Conservation (phyloP, 2,797 vertebrate species). For the Cynopterus sphinx region DNA sequence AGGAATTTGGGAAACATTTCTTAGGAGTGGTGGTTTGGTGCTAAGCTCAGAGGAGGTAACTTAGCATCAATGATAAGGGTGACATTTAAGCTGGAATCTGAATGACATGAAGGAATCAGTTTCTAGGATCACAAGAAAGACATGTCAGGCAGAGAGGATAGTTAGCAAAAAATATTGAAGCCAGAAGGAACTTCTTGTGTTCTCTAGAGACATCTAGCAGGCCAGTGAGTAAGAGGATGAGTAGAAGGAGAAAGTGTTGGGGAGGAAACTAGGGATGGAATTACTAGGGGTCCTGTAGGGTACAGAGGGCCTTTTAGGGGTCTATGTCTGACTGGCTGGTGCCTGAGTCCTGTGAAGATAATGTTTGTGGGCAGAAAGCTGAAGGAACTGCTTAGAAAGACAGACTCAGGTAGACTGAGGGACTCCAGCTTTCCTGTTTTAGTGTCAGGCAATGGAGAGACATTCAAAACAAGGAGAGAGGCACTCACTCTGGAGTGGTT, state of each 20-base stretch:
- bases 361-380: neutral
- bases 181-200: neutral
- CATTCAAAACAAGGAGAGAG: neutral
- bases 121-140: neutral
- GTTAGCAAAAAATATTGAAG: neutral
- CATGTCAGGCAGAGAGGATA: neutral
- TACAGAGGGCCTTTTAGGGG: accelerated
- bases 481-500: neutral
- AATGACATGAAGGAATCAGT: neutral
- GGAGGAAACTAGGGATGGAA: neutral
- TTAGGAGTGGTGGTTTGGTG: neutral
- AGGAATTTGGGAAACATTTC: neutral
- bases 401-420: neutral
- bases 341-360: neutral
- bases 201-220: neutral
- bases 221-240: neutral
- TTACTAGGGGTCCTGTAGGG: accelerated
- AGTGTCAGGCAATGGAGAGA: neutral
- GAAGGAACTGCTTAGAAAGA: neutral
- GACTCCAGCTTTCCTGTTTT: neutral
- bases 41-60: neutral
- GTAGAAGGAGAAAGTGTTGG: neutral
- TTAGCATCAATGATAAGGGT: neutral
- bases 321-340: neutral
- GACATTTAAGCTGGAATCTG: neutral